A percentile compares a stretch with the other conserved stretches of the same genome.
Conservation (phyloP, 2,888 invertebrate species). For the Syrista parreyssii region DNA sequence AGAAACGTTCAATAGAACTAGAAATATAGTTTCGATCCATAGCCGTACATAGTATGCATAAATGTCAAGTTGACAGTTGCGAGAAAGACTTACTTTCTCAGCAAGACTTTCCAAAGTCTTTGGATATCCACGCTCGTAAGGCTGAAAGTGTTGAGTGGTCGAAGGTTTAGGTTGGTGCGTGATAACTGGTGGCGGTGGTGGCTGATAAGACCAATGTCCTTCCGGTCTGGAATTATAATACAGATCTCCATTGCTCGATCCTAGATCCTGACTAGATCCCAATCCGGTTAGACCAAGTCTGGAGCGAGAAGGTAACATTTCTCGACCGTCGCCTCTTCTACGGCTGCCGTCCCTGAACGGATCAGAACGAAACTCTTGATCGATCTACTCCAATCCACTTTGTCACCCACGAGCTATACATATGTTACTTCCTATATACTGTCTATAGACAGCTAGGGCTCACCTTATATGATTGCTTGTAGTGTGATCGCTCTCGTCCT, state of each 20-base stretch:
- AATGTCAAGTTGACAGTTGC: background rate
- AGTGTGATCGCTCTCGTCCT: slow-evolving; percentile 76
- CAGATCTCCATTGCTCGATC: slow-evolving; percentile 75
- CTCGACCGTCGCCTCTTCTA: slow-evolving; percentile 80
- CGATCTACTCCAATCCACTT: background rate
- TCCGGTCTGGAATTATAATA: slow-evolving; percentile 84
- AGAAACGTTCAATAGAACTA: background rate
- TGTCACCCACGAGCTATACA: background rate
- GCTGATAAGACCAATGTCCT: slow-evolving; percentile 73
- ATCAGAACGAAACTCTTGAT: slow-evolving; percentile 24
- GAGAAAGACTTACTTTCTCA: slow-evolving; percentile 73
- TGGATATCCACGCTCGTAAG: slow-evolving; percentile 87
- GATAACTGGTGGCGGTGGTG: slow-evolving; percentile 86
- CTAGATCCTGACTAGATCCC: slow-evolving; percentile 66
- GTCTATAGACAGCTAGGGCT: slow-evolving; percentile 29
- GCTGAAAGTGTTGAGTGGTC: slow-evolving; percentile 83
- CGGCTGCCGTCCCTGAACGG: slow-evolving; percentile 70
- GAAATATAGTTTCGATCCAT: background rate
- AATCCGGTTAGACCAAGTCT: slow-evolving; percentile 75
- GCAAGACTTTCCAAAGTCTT: slow-evolving; percentile 92
- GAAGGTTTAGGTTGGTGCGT: slow-evolving; percentile 89
- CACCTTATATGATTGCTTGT: slow-evolving; percentile 64
- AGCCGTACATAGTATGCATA: background rate
- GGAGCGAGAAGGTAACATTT: slow-evolving; percentile 82
- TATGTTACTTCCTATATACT: slow-evolving; percentile 13